Conservation (phyloP, 2,113 vertebrate species). For the Callocephalon fimbriatum region DNA sequence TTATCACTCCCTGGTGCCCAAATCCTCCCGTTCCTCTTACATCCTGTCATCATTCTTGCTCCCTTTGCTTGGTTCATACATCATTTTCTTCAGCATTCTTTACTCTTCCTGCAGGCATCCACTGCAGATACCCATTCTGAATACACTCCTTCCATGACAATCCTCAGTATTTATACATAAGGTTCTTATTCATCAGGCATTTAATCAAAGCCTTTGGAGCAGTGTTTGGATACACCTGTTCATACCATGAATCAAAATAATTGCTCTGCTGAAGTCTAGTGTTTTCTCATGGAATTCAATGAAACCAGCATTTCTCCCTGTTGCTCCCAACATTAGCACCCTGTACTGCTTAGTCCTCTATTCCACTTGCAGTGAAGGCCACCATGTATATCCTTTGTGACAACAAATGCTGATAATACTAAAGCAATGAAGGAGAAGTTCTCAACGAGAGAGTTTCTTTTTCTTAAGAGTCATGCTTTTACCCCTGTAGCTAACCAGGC, state of each 20-base stretch:
- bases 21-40: neutral
- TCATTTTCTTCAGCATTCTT: neutral
- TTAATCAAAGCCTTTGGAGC: neutral
- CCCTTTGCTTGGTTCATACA: neutral
- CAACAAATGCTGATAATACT: neutral
- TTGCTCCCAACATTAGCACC: neutral
- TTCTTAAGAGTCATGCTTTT: neutral
- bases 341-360: neutral
- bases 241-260: neutral
- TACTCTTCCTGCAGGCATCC: neutral
- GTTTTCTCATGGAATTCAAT: neutral
- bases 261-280: neutral
- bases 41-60: neutral
- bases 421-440: neutral
- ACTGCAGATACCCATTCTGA: neutral
- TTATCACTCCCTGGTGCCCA: neutral
- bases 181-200: neutral
- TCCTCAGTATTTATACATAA: neutral
- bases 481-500: neutral
- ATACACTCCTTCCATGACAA: neutral
- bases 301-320: neutral
- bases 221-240: neutral
- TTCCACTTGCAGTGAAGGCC: neutral
- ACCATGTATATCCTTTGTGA: neutral
- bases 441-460: neutral